Base-by-base conservation (phyloP, 2,797 vertebrate species). In the Passerculus sandwichensis region DNA sequence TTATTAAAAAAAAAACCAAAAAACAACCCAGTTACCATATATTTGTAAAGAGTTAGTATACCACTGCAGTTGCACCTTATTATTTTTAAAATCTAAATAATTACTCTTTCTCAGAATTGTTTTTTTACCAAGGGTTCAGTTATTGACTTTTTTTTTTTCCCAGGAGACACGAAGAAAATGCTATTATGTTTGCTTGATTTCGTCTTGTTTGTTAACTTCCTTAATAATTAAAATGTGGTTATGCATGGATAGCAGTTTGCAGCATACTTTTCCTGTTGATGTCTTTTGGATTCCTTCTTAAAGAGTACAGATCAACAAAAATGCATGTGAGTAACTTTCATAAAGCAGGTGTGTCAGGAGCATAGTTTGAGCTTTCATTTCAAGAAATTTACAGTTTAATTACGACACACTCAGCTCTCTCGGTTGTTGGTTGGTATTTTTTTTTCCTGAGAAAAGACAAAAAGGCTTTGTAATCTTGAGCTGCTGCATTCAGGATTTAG, bases 351-450 rank as follows among this genome's bases (percentile, higher is more conserved):
- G 94, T 97, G 92, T 94, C 96, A 61, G 76, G 78, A 96, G 84
- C 91, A 72, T 92, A 66, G 40, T 85, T 94, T 95, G 53, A 91
- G 91, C 91, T 83, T 96, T 96, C 22, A 7, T 93, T 97, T 97
- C 87, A 91, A 96, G 96, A 97, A 97, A 97, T 97, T 97, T 97
- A 96, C 95, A 38, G 27, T 96, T 97, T 97, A 97, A 98, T 98
- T 97, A 92, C 75, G 81, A 86, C 89, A 91, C 60, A 45, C 78
- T 96, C 53, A 30, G 30, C 76, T 83, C 90, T 91, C 80, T 42
- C 47, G 21, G 60, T 72, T 90, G 88, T 66, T 66, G 73, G 53
- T 78, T 78, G 40, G 45, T 65, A 11, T 36, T 72, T 81, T 77
- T 48, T 82, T 90, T 84, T 60, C 67, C 62, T 60, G 23, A 76